Evolutionary conservation across 2,113 vertebrate genomes (phyloP).

Genomic region (Corydoras maculifer): DNA sequence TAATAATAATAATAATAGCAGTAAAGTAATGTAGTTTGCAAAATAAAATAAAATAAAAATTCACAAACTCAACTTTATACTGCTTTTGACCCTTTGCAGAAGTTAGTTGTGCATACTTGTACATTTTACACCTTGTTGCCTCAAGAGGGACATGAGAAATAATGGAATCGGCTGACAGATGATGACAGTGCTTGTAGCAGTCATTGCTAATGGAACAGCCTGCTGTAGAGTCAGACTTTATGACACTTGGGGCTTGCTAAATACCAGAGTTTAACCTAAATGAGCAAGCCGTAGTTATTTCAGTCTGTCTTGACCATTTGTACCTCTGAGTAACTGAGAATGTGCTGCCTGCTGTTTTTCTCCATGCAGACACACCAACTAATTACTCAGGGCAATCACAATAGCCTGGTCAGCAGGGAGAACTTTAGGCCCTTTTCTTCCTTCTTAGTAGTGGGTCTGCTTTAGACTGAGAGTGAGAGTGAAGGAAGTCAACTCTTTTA

Average conservation of each 20-base stretch:
- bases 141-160: constrained; percentile 6
- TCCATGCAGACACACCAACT: constrained; percentile 30
- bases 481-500: constrained; percentile 22
- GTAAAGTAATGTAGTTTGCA: no score
- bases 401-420: constrained; percentile 28
- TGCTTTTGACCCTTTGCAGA: neutral
- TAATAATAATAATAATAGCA: no score
- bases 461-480: constrained; percentile 19
- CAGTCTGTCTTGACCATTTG: constrained; percentile 17
- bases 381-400: constrained; percentile 32
- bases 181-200: constrained; percentile 19
- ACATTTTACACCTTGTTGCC: constrained; percentile 8
- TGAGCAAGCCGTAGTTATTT: constrained; percentile 20
- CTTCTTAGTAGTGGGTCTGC: constrained; percentile 9
- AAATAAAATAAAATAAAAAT: neutral
- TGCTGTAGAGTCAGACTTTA: constrained; percentile 11
- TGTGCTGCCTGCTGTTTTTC: constrained; percentile 34
- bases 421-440: constrained; percentile 16
- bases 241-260: neutral
- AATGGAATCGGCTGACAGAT: constrained; percentile 14
- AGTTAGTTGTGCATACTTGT: neutral
- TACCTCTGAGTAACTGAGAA: constrained; percentile 7
- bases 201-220: constrained; percentile 18
- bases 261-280: constrained; percentile 19
- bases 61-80: neutral